These are phyloP conservation scores for Hyles vespertilio DNA, from an alignment of 1,140 invertebrate genomes.

Conservation along the genomic window DNA sequence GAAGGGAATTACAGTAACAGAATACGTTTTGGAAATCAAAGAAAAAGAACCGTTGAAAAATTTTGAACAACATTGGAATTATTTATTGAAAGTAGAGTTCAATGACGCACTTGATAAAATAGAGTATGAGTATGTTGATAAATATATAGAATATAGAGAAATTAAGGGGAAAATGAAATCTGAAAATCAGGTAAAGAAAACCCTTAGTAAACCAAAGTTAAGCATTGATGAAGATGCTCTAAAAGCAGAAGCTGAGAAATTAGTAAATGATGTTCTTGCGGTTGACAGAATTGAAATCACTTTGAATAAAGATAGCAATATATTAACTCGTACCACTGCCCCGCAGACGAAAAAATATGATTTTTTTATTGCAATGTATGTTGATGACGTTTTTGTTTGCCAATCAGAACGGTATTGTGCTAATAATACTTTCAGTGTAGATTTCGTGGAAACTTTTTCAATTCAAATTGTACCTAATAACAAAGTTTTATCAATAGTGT, in stretches of 20 bases:
- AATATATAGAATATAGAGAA: conserved; percentile 58
- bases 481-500: conserved; percentile 32
- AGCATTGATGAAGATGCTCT: conserved; percentile 46
- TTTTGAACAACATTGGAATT: conserved; percentile 40
- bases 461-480: conserved; percentile 58
- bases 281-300: conserved; percentile 35
- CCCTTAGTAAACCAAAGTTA: conserved; percentile 45
- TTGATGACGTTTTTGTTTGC: conserved; percentile 61
- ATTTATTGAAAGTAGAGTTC: conserved; percentile 48
- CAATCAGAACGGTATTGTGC: conserved; percentile 40
- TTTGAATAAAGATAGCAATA: conserved; percentile 35
- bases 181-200: conserved; percentile 27
- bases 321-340: conserved; percentile 19
- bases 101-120: conserved; percentile 52
- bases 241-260: conserved; percentile 40
- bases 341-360: conserved; percentile 18
- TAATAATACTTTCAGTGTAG: conserved; percentile 24
- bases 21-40: conserved; percentile 32
- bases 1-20: conserved; percentile 26
- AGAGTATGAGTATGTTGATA: conserved; percentile 52
- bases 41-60: conserved; percentile 25
- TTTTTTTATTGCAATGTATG: conserved; percentile 48
- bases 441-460: conserved; percentile 49
- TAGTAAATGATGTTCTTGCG: conserved; percentile 35
- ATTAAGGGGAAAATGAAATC: conserved; percentile 26